Base-by-base conservation (phyloP, 2,113 vertebrate genomes). In the Grallaria varia region DNA sequence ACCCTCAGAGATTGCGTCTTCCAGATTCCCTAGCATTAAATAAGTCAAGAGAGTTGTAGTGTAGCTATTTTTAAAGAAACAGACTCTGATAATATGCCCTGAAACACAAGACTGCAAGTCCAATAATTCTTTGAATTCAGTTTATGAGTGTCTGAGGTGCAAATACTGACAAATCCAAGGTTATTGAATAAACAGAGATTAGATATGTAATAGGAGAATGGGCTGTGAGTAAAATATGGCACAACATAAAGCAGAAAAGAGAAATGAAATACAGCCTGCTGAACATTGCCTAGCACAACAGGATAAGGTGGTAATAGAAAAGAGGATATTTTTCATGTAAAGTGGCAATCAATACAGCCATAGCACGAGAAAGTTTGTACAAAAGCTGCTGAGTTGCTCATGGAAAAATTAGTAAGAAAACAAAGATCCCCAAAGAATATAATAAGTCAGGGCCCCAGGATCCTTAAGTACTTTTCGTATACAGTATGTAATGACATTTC, bases 371-470 rank as follows among this genome's bases (percentile, higher is more conserved):
- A 93, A 84, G 12, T 69, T 85, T 87, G 55, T 75, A 37, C 49
- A 91, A 79, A 93, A 85, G 81, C 71, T 82, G 53, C 66, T 96
- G 69, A 94, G 44, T 62, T 87, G 74, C 53, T 93, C 96, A 97
- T 87, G n/a, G 58, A 91, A 93, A 96, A 96, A 93, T 87, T 89
- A 91, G 89, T 83, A 76, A 79, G 93, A 91, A 94, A 94, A 53
- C 39, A 94, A 85, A 94, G 23, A 50, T 89, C 55, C 12, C 19
- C 33, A 58, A 93, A 85, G 39, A 88, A 87, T 74, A 88, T 69
- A 96, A 90, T 95, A 93, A 95, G 93, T 93, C 87, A 91, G 28
- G 30, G 6, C 10, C 84, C 7, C 66, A 58, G 62, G 27, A 31
- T 71, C 42, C 89, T 87, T 58, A 94, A 85, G 23, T 91, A 58